phyloP scores from a whole-genome alignment of 2,888 invertebrate species.

The Diplazon laetatorius region DNA sequence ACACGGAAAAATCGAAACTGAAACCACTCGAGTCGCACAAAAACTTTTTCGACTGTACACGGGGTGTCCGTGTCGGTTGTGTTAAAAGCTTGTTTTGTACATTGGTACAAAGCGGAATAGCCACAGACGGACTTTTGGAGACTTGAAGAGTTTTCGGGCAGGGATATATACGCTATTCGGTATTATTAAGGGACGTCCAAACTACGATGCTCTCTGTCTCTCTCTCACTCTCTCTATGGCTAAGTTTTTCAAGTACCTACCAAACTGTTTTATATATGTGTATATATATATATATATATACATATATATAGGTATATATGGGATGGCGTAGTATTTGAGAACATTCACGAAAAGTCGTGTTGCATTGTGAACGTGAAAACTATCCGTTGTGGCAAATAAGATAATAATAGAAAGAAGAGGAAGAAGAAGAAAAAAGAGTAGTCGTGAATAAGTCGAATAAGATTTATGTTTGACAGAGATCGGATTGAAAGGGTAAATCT shows the following conservation, averaged over 20 bases:
- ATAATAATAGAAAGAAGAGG: slow-evolving; percentile 66
- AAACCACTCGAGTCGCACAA: slow-evolving; percentile 75
- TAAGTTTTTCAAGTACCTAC: too few relatives aligned
- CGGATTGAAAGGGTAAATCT: slow-evolving; percentile 62
- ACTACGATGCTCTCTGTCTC: too few relatives aligned
- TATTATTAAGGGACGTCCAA: too few relatives aligned
- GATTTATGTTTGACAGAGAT: slow-evolving; percentile 66
- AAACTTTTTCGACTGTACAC: slow-evolving; percentile 62
- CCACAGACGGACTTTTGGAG: too few relatives aligned
- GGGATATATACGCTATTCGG: too few relatives aligned
- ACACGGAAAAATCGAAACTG: slow-evolving; percentile 72
- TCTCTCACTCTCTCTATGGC: too few relatives aligned
- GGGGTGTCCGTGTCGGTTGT: slow-evolving; percentile 11
- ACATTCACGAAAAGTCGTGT: slow-evolving; percentile 18
- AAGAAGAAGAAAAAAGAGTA: too few relatives aligned
- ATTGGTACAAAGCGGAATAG: too few relatives aligned
- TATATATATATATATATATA: too few relatives aligned
- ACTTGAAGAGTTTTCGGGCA: too few relatives aligned
- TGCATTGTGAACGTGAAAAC: slow-evolving; percentile 13
- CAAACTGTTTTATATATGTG: too few relatives aligned
- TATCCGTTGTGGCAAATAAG: slow-evolving; percentile 67
- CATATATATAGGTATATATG: too few relatives aligned
- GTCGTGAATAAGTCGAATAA: slow-evolving; percentile 22
- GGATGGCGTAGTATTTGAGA: neutral
- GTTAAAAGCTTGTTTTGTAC: slow-evolving; percentile 6